Base-by-base conservation (phyloP, 2,113 vertebrate species). In the Ardeotis arabs region DNA sequence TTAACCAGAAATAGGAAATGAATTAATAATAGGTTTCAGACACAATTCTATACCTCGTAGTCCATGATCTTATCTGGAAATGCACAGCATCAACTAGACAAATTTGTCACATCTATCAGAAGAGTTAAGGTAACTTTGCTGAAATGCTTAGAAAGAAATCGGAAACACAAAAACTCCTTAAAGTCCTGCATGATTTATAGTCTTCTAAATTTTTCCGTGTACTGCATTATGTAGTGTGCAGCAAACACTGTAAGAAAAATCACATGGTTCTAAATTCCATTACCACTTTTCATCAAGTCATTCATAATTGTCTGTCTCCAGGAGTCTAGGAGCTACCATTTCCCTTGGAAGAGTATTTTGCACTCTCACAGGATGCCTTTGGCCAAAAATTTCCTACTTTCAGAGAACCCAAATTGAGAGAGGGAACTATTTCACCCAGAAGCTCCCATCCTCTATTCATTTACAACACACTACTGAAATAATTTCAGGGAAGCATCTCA, bases 131-230 rank as follows among this genome's bases (percentile, higher is more conserved):
- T 87, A 96, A n/a, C 63, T 94, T 90, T 90, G 37, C 58, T 82
- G 58, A 91, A 94, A 90, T 55, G 11, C 60, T 90, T 56, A 59
- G 63, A 77, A 95, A 92, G 50, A 93, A 85, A 80, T 78, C 12
- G 0, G 37, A 88, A 84, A 39, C 47, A 83, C 14, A 55, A 62
- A 74, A 85, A 18, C 47, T 92, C 73, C 69, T 91, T 94, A 41
- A 96, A 94, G 58, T 81, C 62, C 64, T 90, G 72, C 78, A 89
- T 96, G 96, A 96, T 94, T 92, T 94, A 96, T 89, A 91, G 84
- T 89, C 72, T 90, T 90, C 79, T 89, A 84, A 68, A 70, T 91
- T 92, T 85, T 84, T 62, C 66, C 21, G 1, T 92, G 92, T 84
- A 72, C 90, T 12, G 1, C 39, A 76, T 93, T 95, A 89, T 72